These are phyloP conservation scores for Drosophila varians DNA, from an alignment of 1,140 invertebrate species.

Conservation along the genomic window DNA sequence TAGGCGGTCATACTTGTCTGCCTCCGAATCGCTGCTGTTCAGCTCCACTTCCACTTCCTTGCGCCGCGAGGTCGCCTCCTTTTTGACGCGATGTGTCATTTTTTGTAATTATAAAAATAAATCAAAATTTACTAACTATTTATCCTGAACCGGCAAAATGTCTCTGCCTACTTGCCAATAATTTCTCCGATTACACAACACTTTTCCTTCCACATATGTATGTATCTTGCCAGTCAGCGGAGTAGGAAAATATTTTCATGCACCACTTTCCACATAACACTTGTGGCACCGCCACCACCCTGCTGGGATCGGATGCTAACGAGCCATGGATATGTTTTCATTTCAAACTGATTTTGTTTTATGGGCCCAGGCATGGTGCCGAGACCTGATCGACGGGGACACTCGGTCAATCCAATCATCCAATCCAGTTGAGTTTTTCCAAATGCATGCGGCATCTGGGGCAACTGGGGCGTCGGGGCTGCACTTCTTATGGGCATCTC, in stretches of 20 bases:
- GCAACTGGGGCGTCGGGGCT: conserved; percentile 4
- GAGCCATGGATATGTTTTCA: conserved; percentile 56
- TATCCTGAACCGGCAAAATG: not conserved
- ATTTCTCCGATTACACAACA: not conserved
- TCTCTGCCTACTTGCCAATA: not conserved
- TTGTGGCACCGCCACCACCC: conserved; percentile 27
- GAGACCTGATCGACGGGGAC: conserved; percentile 41
- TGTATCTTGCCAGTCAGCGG: not conserved
- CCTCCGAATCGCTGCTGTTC: not conserved
- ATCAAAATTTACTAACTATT: not conserved
- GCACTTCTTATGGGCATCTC: conserved; percentile 16
- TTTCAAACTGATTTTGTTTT: conserved; percentile 54
- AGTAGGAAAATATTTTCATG: conserved; percentile 6
- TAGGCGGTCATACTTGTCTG: not conserved
- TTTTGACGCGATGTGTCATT: not conserved
- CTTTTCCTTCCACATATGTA: too few relatives aligned
- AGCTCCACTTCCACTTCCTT: not conserved
- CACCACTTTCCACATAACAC: conserved; percentile 9
- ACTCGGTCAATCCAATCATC: conserved; percentile 1
- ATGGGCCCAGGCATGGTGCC: conserved; percentile 47
- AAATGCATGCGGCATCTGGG: not conserved
- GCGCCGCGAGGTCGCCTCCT: not conserved
- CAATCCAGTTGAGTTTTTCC: conserved; percentile 33
- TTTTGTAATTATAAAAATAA: not conserved
- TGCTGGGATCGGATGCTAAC: conserved; percentile 47